Evolutionary conservation across 2,888 invertebrate genomes (phyloP), one percentile per base, ranked within the genome.

Genomic region (Marronus borbonicus): DNA sequence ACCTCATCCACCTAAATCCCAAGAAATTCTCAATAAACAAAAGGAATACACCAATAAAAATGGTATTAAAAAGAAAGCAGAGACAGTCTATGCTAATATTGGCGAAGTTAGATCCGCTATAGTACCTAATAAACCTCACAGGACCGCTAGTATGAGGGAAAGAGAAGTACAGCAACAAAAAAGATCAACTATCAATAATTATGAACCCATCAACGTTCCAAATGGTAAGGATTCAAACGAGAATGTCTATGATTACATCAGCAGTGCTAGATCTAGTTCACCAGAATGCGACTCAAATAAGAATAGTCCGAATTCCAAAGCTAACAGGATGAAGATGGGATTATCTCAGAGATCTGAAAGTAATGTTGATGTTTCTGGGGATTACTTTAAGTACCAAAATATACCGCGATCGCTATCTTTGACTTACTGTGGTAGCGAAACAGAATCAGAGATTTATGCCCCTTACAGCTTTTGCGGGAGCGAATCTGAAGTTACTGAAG

Each of bases 121-220:
- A 84, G 94, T 95, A 74, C 92, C 94, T 77, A 87, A 88, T 80
- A 97, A 96, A 88, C 96, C 96, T 17, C 95, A 96, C 87, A 90
- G 96, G 81, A 95, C 95, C 20, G 95, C 96, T 64, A 96, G 96
- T 86, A 95, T 96, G 94, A 91, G 96, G 83, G 96, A 95, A 88
- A 91, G 94, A 79, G 93, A 94, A 88, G 92, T 93, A 3, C 89
- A 86, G 78, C 85, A 86, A 70, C 83, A 84, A 69, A 84, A 85
- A 39, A 79, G 65, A 74, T 44, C 44, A 12, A 44, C 44, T 44
- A 80, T 80, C 24, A 82, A 85, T 76, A 84, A 84, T 78, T 87
- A 88, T 80, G 87, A 87, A 80, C 85, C 85, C 1, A 83, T 86
- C n/a, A 83, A 85, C 49, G 81, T 84, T n/a, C 80, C 82, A 66